Conservation (phyloP, 2,113 vertebrate genomes). For the Brienomyrus brachyistius region DNA sequence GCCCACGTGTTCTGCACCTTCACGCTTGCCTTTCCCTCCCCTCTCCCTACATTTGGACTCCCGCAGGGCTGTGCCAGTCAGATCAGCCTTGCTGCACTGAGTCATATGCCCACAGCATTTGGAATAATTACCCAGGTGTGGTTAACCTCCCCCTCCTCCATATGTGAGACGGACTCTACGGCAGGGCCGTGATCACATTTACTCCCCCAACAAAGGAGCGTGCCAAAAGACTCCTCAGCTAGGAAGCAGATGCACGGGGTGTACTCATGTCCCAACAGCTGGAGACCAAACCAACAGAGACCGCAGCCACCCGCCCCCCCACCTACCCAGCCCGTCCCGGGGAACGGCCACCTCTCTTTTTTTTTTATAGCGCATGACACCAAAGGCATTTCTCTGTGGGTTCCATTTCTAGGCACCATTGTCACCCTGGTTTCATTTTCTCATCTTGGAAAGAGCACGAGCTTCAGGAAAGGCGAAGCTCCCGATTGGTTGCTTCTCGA, state of each 20-base stretch:
- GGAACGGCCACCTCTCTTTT: not conserved
- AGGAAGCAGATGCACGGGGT: not conserved
- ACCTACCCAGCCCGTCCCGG: not conserved
- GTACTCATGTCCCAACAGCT: not conserved
- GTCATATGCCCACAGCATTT: not conserved
- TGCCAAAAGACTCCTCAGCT: not conserved
- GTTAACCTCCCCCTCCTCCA: not conserved
- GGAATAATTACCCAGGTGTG: conserved; percentile 7
- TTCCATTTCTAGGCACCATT: not conserved
- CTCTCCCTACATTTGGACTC: not conserved
- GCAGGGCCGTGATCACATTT: not conserved
- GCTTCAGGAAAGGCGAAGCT: not conserved
- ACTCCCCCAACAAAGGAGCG: not conserved
- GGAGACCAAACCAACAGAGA: not conserved
- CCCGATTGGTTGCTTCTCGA: not conserved
- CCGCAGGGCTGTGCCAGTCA: not conserved
- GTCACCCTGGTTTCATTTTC: not conserved
- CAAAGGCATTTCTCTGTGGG: not conserved
- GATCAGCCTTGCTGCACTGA: not conserved
- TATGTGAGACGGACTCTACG: not conserved
- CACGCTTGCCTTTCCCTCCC: not conserved
- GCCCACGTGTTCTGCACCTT: not conserved
- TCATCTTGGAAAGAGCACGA: not conserved
- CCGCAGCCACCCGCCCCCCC: not conserved
- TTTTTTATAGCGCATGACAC: not conserved